Evolutionary conservation across 2,797 vertebrate species (phyloP).

Genomic region (Tinamus major): DNA sequence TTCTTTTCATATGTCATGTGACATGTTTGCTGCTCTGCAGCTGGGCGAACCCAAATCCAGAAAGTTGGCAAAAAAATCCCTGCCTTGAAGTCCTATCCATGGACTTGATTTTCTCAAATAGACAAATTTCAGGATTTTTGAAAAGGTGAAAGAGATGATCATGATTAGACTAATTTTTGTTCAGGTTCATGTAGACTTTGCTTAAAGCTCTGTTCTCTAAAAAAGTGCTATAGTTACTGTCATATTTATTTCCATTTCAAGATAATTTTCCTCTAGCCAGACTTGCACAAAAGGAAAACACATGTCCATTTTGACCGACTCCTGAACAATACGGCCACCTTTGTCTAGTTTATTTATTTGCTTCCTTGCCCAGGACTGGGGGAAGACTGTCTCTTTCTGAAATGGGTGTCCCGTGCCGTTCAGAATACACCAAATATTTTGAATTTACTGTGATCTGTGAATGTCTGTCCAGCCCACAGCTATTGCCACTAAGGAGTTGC

Average conservation of each 20-base stretch:
- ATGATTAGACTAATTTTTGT: background rate
- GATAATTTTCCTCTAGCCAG: background rate
- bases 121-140: background rate
- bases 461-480: background rate
- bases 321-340: background rate
- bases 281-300: constrained; percentile 11
- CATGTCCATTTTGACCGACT: background rate
- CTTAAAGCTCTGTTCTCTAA: background rate
- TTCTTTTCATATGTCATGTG: background rate
- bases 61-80: background rate
- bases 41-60: background rate
- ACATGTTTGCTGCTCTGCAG: background rate
- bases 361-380: background rate
- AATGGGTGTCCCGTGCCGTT: background rate
- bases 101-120: background rate
- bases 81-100: background rate
- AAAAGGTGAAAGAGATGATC: background rate
- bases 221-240: background rate
- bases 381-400: background rate
- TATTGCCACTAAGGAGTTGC: background rate
- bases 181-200: background rate
- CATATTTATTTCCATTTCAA: constrained; percentile 20
- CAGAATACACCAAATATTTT: background rate
- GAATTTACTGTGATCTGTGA: constrained; percentile 3
- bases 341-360: constrained; percentile 3